Conservation (phyloP, 2,888 invertebrate species). For the Subacronicta megacephala region DNA sequence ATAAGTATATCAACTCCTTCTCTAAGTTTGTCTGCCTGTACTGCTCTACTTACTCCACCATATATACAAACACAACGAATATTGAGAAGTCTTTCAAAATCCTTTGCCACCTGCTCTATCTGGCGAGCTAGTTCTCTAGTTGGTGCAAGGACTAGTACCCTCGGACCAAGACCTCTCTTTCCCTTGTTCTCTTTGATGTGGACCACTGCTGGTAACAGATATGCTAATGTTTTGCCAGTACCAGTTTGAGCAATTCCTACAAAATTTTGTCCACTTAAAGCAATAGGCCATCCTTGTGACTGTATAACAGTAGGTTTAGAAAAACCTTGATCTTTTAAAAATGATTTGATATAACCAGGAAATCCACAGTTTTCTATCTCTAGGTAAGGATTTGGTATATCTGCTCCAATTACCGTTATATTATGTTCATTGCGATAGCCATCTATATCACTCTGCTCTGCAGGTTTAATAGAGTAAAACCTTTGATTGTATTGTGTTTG, state of each 20-base stretch:
- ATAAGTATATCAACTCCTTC: conserved; percentile 95
- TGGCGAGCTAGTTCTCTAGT: conserved; percentile 94
- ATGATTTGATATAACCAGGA: conserved; percentile 92
- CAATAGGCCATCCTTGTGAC: conserved; percentile 95
- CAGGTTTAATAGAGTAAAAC: conserved; percentile 73
- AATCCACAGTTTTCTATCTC: conserved; percentile 93
- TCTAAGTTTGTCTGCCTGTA: conserved; percentile 90
- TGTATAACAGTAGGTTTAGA: conserved; percentile 94
- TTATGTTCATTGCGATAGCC: conserved; percentile 91
- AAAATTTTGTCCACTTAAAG: conserved; percentile 93
- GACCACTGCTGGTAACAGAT: conserved; percentile 94
- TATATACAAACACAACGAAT: conserved; percentile 95
- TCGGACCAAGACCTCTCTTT: conserved; percentile 94
- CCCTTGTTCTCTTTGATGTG: conserved; percentile 94
- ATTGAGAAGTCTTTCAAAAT: conserved; percentile 92
- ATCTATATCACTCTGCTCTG: conserved; percentile 87
- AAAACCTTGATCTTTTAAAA: conserved; percentile 91
- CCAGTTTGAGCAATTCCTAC: conserved; percentile 96
- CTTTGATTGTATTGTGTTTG: conserved; percentile 41
- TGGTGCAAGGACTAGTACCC: conserved; percentile 94
- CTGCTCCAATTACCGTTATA: conserved; percentile 92
- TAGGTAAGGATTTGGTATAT: conserved; percentile 93
- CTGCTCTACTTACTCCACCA: conserved; percentile 94
- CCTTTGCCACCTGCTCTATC: conserved; percentile 94
- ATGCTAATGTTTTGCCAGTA: conserved; percentile 94